Base-by-base conservation (phyloP, 2,888 invertebrate species). In the Teinopalpus imperialis region DNA sequence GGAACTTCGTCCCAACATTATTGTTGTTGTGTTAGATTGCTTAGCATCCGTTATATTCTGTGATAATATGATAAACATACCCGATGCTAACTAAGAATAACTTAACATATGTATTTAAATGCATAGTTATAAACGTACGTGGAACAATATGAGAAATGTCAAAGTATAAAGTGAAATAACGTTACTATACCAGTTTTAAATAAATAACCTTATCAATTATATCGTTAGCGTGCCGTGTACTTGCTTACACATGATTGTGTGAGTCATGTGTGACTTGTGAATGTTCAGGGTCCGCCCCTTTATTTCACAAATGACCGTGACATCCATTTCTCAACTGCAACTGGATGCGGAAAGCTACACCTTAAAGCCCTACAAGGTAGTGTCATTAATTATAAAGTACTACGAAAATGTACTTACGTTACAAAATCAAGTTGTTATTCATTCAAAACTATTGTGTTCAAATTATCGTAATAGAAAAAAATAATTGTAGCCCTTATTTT, bases 21-120 rank as follows among this genome's bases (percentile, higher is more conserved):
- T 9, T 13, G 42, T 42, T 27, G 5, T 18, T 8, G 31, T 21
- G 29, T 14, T 29, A 29, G 35, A 29, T 35, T 97, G 7, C 92
- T 94, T 3, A 9, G 30, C 23, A 23, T 43, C 43, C 36, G 36
- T 43, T 43, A 3, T 12, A 14, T 21, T 12, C 6, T 8, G 29
- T 21, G 43, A 30, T n/a, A n/a, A n/a, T 43, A 43, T 43, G 13
- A 35, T 43, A 30, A 24, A 31, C 8, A 35, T 8, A 35, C 12
- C 3, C 10, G 31, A 23, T 24, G 7, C 26, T 42, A 26, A 32
- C 16, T 23, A 42, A 9, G 3, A 20, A 7, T 10, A 9, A 5
- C 3, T 1, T 10, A 2, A 6, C 1, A 16, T n/a, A 20, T 18
- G 1, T 32, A 18, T 6, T 32, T 18, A 3, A 2, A 2, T 3